These are phyloP conservation scores for Ceratitis capitata DNA, from an alignment of 1,140 invertebrate genomes.

Conservation along the genomic window DNA sequence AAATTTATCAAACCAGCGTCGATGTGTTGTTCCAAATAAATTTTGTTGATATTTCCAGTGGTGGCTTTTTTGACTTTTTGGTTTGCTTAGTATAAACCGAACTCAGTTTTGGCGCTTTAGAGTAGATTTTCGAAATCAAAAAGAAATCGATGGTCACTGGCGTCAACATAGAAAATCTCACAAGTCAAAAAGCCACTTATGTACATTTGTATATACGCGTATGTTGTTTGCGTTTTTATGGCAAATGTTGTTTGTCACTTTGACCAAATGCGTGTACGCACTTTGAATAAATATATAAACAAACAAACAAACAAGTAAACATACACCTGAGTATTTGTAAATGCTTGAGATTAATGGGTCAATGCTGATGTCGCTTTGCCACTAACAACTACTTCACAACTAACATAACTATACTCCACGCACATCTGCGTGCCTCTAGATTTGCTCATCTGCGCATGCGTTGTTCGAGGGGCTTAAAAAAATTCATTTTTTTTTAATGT, in stretches of 20 bases:
- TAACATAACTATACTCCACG: background rate
- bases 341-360: slow-evolving; percentile 23
- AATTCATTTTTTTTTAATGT: background rate
- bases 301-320: background rate
- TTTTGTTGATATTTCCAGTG: slow-evolving; percentile 23
- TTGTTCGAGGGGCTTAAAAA: background rate
- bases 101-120: background rate
- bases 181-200: background rate
- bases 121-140: background rate
- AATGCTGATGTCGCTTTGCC: background rate
- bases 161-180: background rate
- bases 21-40: too few species aligned
- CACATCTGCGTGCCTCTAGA: background rate
- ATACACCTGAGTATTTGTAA: background rate
- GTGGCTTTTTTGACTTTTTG: background rate
- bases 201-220: background rate
- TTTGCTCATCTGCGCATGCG: background rate
- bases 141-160: background rate
- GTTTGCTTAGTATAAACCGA: background rate
- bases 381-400: background rate
- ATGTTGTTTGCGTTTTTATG: slow-evolving; percentile 13
- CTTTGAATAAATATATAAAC: background rate
- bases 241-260: background rate
- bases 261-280: slow-evolving; percentile 3
- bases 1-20: too few species aligned